phyloP scores from a whole-genome alignment of 2,888 invertebrate species.

The Abrostola tripartita region DNA sequence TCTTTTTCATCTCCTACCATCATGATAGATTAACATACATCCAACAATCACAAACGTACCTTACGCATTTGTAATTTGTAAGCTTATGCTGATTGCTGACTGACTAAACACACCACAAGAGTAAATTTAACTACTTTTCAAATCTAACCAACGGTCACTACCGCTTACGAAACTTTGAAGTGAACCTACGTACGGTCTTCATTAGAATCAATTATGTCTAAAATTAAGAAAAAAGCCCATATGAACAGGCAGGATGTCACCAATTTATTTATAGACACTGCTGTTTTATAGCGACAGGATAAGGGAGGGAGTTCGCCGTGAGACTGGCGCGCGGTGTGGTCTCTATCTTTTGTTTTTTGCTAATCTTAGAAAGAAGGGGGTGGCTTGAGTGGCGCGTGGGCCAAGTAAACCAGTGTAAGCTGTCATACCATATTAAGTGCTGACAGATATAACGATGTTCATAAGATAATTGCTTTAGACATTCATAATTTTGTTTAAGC shows the following conservation, averaged over 20 bases:
- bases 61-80: too few species aligned
- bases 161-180: slow-evolving; percentile 12
- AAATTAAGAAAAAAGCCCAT: slow-evolving; percentile 54
- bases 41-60: too few species aligned
- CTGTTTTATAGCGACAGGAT: slow-evolving; percentile 53
- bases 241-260: slow-evolving; percentile 65
- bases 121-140: slow-evolving; percentile 24
- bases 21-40: too few species aligned
- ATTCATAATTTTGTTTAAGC: background rate
- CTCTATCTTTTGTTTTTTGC: slow-evolving; percentile 49
- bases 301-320: slow-evolving; percentile 50
- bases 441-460: background rate
- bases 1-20: too few species aligned
- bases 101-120: background rate
- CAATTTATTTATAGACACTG: slow-evolving; percentile 62
- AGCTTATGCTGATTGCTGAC: too few species aligned
- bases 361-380: slow-evolving; percentile 36
- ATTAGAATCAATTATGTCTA: slow-evolving; percentile 55
- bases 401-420: background rate
- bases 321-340: slow-evolving; percentile 41
- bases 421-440: background rate
- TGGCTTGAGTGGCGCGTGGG: slow-evolving; percentile 6
- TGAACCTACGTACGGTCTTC: slow-evolving; percentile 38
- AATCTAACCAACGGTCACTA: slow-evolving; percentile 40
- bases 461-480: background rate